phyloP scores from a whole-genome alignment of 2,797 vertebrate species.

The Jordanella pulchra region DNA sequence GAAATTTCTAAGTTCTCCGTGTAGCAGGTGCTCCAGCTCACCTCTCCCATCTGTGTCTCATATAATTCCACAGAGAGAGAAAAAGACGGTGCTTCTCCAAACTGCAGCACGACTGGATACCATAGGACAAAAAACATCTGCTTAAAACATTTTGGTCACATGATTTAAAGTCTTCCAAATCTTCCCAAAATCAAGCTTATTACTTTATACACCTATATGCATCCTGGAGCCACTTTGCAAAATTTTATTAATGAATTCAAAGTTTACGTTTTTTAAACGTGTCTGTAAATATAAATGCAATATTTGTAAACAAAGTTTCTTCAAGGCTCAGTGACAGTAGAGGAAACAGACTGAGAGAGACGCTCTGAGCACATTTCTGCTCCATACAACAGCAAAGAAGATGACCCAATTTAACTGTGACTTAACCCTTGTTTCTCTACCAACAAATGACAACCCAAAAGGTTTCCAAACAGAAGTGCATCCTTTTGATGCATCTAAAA shows the following conservation, averaged over 20 bases:
- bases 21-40: not conserved
- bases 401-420: too few relatives aligned
- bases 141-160: not conserved
- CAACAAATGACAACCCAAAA: too few relatives aligned
- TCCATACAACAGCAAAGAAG: too few relatives aligned
- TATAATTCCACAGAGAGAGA: not conserved
- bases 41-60: not conserved
- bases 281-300: not conserved
- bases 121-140: not conserved
- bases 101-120: slow-evolving; percentile 15
- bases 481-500: too few relatives aligned
- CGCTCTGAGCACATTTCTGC: too few relatives aligned
- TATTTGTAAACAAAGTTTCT: not conserved
- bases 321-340: too few relatives aligned
- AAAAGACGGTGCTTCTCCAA: slow-evolving; percentile 1
- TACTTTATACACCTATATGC: too few relatives aligned
- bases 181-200: not conserved
- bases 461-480: too few relatives aligned
- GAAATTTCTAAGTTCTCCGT: not conserved
- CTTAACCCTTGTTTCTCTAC: too few relatives aligned
- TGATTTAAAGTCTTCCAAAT: not conserved
- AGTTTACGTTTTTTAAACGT: not conserved
- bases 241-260: not conserved
- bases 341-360: too few relatives aligned
- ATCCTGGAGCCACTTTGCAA: too few relatives aligned